Conservation (phyloP, 2,113 vertebrate species). For the Parus major region DNA sequence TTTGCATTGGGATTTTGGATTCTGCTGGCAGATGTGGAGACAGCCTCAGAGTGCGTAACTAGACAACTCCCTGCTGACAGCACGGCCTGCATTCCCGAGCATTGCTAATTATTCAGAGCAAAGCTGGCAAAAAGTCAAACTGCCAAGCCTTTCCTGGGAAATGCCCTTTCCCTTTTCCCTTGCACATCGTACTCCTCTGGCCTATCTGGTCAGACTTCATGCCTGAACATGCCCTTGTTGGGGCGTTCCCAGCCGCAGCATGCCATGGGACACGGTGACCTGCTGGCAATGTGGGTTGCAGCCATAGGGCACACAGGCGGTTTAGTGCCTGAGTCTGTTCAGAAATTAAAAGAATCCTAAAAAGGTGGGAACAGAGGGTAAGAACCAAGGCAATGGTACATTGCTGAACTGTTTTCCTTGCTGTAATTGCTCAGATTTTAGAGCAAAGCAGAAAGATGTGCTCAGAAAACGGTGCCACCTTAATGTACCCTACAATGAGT, state of each 20-base stretch:
- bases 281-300: background rate
- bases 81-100: background rate
- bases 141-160: background rate
- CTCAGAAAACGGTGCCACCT: background rate
- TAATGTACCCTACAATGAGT: background rate
- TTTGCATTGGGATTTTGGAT: background rate
- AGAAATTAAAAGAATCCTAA: background rate
- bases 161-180: background rate
- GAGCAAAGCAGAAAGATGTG: background rate
- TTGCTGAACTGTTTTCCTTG: background rate
- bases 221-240: background rate
- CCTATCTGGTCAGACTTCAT: background rate
- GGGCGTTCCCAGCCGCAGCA: accelerated
- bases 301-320: accelerated
- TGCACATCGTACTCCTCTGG: background rate
- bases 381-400: background rate
- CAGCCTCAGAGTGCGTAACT: background rate
- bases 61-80: background rate
- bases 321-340: background rate
- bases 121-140: background rate
- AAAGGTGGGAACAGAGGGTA: background rate
- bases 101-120: background rate
- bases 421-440: background rate
- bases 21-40: conserved; percentile 50
- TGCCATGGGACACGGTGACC: background rate